Conservation (phyloP, 2,797 vertebrate genomes). For the Myioborus melanocephalus region DNA sequence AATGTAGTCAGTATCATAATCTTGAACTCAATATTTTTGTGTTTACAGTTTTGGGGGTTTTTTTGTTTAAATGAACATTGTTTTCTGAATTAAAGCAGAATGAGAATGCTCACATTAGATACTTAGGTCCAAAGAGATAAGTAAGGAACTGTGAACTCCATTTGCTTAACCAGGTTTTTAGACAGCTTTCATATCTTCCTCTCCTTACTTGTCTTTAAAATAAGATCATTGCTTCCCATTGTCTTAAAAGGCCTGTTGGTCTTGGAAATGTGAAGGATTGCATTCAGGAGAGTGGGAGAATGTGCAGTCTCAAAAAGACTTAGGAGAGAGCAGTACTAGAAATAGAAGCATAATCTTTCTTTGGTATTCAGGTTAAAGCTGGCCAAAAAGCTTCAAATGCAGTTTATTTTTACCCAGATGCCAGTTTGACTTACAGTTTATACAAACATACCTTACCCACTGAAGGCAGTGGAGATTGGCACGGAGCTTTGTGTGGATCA, state of each 20-base stretch:
- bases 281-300: background rate
- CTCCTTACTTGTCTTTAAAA: background rate
- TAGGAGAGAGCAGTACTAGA: background rate
- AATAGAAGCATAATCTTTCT: background rate
- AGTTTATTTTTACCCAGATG: background rate
- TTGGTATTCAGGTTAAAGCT: background rate
- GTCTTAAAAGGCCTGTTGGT: background rate
- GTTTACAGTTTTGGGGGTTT: background rate
- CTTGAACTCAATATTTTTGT: background rate
- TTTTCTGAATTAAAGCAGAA: background rate
- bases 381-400: background rate
- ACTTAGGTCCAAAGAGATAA: background rate
- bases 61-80: background rate
- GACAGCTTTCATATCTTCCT: background rate
- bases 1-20: background rate
- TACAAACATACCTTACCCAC: background rate
- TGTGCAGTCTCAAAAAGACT: background rate
- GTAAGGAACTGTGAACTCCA: background rate
- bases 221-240: background rate
- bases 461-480: background rate
- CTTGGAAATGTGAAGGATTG: background rate
- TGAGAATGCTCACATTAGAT: background rate
- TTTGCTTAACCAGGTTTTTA: background rate
- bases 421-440: background rate
- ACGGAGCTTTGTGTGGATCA: background rate